These are phyloP conservation scores for Blera fallax DNA, from an alignment of 2,888 invertebrate genomes.

Conservation along the genomic window DNA sequence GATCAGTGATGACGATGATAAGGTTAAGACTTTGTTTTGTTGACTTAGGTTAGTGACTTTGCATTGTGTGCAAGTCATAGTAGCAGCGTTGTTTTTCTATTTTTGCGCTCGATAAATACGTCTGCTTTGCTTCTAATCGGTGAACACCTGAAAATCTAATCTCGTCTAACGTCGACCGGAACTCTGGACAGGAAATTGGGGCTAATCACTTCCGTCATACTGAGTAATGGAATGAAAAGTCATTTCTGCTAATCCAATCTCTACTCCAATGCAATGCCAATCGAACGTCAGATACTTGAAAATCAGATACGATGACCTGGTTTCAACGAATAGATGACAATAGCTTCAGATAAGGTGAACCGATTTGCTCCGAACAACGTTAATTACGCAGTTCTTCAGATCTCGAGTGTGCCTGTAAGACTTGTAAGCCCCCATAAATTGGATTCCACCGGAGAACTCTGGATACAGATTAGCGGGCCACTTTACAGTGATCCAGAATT, in stretches of 20 bases:
- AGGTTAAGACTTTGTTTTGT: background rate
- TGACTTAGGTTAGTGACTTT: constrained; percentile 16
- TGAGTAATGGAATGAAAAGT: background rate
- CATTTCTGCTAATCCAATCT: background rate
- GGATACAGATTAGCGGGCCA: constrained; percentile 28
- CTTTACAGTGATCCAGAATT: constrained; percentile 60
- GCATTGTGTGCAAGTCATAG: background rate
- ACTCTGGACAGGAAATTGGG: background rate
- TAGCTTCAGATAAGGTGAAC: constrained; percentile 28
- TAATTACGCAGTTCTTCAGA: constrained; percentile 55
- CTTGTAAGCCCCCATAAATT: background rate
- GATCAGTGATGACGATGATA: background rate
- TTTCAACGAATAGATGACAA: background rate
- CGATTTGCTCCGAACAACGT: constrained; percentile 7
- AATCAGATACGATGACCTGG: constrained; percentile 14
- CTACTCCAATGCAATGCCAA: background rate
- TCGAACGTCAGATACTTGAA: background rate
- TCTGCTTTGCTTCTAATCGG: background rate
- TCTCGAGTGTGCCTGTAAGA: constrained; percentile 17
- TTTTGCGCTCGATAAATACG: background rate
- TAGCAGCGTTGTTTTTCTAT: background rate
- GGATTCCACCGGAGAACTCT: constrained; percentile 32
- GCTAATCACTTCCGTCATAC: background rate
- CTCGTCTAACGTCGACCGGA: constrained; percentile 1
- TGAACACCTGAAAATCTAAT: background rate